phyloP scores from a whole-genome alignment of 2,113 vertebrate species.

The Pteropus alecto region DNA sequence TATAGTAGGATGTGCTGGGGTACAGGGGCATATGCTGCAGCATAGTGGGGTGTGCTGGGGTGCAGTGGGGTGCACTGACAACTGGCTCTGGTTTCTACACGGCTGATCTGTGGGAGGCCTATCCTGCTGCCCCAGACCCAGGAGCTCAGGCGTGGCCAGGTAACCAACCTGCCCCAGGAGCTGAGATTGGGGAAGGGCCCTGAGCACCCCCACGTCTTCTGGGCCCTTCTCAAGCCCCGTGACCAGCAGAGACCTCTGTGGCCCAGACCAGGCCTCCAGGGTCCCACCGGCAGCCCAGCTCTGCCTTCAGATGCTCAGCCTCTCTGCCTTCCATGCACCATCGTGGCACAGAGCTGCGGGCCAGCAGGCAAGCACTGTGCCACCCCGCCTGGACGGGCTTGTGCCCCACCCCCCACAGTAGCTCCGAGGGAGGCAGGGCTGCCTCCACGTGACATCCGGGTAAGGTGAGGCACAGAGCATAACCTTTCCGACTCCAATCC shows the following conservation, averaged over 20 bases:
- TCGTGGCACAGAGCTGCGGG: background rate
- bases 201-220: rapidly evolving
- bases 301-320: too few relatives aligned
- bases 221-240: background rate
- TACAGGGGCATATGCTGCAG: background rate
- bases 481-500: background rate
- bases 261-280: background rate
- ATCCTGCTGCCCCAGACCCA: too few relatives aligned
- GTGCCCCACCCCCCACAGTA: background rate
- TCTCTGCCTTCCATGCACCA: background rate
- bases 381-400: background rate
- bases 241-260: rapidly evolving
- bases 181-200: background rate
- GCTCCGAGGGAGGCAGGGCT: background rate
- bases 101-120: background rate
- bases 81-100: background rate
- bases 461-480: background rate
- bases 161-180: background rate
- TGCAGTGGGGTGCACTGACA: rapidly evolving
- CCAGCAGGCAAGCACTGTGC: background rate
- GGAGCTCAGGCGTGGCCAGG: background rate
- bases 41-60: background rate
- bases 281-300: rapidly evolving
- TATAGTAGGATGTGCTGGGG: background rate
- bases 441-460: background rate